Evolutionary conservation across 1,140 invertebrate genomes (phyloP).

Genomic region (Apis laboriosa): DNA sequence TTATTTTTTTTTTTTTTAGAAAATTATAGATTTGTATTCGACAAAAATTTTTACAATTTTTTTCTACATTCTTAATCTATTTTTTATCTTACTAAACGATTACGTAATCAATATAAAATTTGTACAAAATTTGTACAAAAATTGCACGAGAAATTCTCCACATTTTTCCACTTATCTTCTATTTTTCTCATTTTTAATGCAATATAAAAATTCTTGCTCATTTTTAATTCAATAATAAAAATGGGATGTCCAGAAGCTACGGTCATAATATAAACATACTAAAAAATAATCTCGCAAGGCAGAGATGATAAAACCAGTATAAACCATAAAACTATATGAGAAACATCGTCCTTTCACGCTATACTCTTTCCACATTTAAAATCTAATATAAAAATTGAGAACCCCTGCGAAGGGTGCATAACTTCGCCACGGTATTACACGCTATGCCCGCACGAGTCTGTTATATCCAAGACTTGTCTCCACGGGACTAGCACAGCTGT

Average conservation of each 20-base stretch:
- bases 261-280: too few relatives aligned
- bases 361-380: background rate
- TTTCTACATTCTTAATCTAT: too few relatives aligned
- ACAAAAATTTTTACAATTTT: too few relatives aligned
- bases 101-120: too few relatives aligned
- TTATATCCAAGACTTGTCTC: constrained; percentile 69
- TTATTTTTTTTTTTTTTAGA: background rate
- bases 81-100: too few relatives aligned
- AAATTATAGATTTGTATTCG: too few relatives aligned
- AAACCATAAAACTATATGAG: background rate
- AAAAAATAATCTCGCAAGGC: background rate
- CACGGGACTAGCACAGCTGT: constrained; percentile 71
- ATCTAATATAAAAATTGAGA: constrained; percentile 54
- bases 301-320: background rate
- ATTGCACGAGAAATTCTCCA: too few relatives aligned
- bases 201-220: background rate
- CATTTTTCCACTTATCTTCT: too few relatives aligned
- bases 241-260: too few relatives aligned
- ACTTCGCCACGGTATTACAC: constrained; percentile 56
- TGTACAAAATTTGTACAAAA: too few relatives aligned
- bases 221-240: background rate
- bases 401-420: constrained; percentile 69
- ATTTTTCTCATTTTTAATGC: too few relatives aligned
- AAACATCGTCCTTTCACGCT: background rate
- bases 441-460: constrained; percentile 55